Evolutionary conservation across 2,888 invertebrate species (phyloP), one percentile per base, ranked within the genome.

Genomic region (Thecocarcelia acutangulata): DNA sequence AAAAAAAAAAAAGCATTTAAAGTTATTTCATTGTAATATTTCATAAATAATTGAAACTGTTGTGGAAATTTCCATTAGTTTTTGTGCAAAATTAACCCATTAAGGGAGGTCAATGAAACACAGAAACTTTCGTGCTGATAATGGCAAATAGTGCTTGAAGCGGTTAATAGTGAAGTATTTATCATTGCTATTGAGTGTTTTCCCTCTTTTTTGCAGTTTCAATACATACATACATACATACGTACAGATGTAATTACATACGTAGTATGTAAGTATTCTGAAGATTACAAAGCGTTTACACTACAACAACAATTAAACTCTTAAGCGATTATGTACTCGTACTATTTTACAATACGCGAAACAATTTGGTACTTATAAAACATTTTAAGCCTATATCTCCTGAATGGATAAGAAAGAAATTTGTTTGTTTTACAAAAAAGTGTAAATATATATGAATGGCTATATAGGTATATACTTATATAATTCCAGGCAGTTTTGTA

Each of bases 11-110:
- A 8, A 33, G 9, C 9, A 33, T 33, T 33, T 33, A 3, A 33
- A 33, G 9, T 48, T 58, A 15, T 59, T 83, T 61, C 19, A 74
- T 37, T 69, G 42, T 58, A 69, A 48, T 63, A 63, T 63, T 74
- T 80, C n/a, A 63, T 61, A 42, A 68, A 48, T 59, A 37, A 61
- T 6, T 72, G 2, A 80, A 82, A 68, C 84, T 84, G 72, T 68
- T 42, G 56, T 87, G 89, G 88, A 88, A 88, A 85, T 87, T 88
- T 88, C 89, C 89, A 87, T 86, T 84, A 85, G 85, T 12, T 75
- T 83, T 85, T 86, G 79, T 79, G 48, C 13, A 59, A 70, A 74
- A 56, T 74, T 68, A 80, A 80, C 73, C 72, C 42, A 6, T 66
- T 72, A 59, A 66, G 58, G 56, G 44, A 50, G 52, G 15, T 40